Base-by-base conservation (phyloP, 92 coral and sea anemone genomes). In the Epizoanthus rinbou region DNA sequence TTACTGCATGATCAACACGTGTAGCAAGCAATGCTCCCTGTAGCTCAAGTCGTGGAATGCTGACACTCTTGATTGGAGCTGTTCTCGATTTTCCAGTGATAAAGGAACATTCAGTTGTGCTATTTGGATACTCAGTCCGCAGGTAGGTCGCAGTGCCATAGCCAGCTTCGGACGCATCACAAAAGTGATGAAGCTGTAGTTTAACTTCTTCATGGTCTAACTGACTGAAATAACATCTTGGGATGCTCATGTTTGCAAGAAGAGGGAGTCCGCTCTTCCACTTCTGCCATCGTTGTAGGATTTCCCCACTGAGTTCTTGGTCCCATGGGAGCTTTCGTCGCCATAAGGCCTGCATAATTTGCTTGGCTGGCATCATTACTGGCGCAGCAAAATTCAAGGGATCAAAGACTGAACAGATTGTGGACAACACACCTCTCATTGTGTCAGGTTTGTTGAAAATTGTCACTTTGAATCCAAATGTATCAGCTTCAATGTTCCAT, bases 21-120 rank as follows among this genome's bases (percentile, higher is more conserved):
- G 79, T 85, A 24, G 88, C 91, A 8, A 89, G 79, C 41, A 92
- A 66, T 7, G 96, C 96, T 33, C 86, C 88, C 67, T 92, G 93
- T 6, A 92, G 86, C 74, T 92, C 93, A 57, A 87, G 89, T 74
- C 90, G 56, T 54, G 93, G 96, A 18, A 90, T 85, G 28, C 83
- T 92, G 17, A 83, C 73, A 19, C 69, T 79, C 76, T 79, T 82
- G 2, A 92, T 56, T 1, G 97, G 91, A 1, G 94, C 94, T 24
- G 80, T 86, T 37, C 94, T 73, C 25, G 89, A 88, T 69, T 88
- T 93, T 50, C 89, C 94, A 3, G 57, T 75, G n/a, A 93, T 68
- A 45, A 93, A 91, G 39, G 94, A 60, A 71, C 94, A 91, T 25
- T 85, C 85, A 0, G 73, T 66, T 16, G 47, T 45, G 17, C 80